A percentile compares a stretch with the other conserved stretches of the same genome.
phyloP scores from a whole-genome alignment of 1,140 invertebrate genomes.

The Melanaphis sacchari region DNA sequence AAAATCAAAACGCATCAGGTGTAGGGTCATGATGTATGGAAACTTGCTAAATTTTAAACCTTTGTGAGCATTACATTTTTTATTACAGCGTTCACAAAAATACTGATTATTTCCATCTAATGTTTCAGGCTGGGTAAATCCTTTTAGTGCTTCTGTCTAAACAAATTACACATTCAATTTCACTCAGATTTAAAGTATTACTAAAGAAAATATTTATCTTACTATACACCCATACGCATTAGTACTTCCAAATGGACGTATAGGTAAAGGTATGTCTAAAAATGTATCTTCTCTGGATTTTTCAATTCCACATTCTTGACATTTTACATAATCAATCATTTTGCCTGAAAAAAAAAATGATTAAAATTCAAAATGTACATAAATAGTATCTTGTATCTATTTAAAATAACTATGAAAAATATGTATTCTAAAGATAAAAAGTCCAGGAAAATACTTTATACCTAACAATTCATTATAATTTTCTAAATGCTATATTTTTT shows the following conservation, averaged over 20 bases:
- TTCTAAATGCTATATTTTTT: background rate
- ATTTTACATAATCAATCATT: slow-evolving; percentile 92
- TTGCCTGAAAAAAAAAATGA: slow-evolving; percentile 68
- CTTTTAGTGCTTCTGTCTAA: slow-evolving; percentile 82
- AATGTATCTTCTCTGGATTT: slow-evolving; percentile 86
- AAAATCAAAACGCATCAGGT: slow-evolving; percentile 91
- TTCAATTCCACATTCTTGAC: slow-evolving; percentile 84
- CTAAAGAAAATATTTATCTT: slow-evolving; percentile 62
- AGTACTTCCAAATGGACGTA: slow-evolving; percentile 82
- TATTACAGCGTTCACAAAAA: slow-evolving; percentile 86
- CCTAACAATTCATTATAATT: background rate
- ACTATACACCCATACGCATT: slow-evolving; percentile 82
- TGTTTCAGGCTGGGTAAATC: slow-evolving; percentile 87
- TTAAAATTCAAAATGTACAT: background rate
- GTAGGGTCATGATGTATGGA: slow-evolving; percentile 87
- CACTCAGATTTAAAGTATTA: slow-evolving; percentile 48
- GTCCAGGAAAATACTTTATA: background rate
- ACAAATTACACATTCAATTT: slow-evolving; percentile 59
- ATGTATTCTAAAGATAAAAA: background rate
- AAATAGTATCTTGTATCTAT: background rate
- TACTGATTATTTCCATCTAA: slow-evolving; percentile 90
- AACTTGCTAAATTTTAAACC: slow-evolving; percentile 88
- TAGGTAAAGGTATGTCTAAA: slow-evolving; percentile 87
- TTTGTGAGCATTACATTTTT: slow-evolving; percentile 91
- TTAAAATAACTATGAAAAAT: too few relatives aligned